Conservation (phyloP, 2,888 invertebrate species). For the Xestia rhomboidea region DNA sequence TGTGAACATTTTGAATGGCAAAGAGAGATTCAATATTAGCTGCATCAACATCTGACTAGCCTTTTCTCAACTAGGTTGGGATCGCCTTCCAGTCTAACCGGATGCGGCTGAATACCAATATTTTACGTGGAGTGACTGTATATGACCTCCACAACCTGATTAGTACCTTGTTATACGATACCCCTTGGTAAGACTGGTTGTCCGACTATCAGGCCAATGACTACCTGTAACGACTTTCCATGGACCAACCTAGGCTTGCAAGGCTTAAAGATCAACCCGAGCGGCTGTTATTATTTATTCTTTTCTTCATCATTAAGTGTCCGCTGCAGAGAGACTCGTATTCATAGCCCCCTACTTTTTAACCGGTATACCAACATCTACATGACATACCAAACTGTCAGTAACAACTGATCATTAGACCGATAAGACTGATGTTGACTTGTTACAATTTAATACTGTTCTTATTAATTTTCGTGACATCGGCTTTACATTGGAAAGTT, state of each 20-base stretch:
- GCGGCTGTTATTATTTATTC: no score
- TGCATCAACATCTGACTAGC: not conserved
- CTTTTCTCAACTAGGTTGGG: no score
- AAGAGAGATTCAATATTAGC: not conserved
- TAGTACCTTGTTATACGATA: no score
- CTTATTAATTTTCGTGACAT: conserved; percentile 65
- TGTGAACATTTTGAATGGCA: not conserved
- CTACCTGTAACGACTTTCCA: no score
- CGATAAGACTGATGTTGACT: conserved; percentile 57
- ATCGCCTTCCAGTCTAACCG: no score
- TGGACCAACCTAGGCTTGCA: no score
- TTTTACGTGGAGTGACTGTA: no score
- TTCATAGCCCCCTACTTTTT: not conserved
- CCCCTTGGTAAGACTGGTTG: no score
- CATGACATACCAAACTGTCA: conserved; percentile 31
- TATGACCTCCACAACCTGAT: no score
- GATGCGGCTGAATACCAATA: no score
- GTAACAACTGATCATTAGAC: conserved; percentile 34
- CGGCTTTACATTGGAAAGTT: conserved; percentile 60
- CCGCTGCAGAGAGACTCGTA: not conserved
- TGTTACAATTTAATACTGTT: conserved; percentile 57
- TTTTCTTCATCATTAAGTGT: not conserved
- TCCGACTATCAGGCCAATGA: no score
- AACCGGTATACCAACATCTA: conserved; percentile 1
- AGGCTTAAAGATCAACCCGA: no score